Evolutionary conservation across 2,888 invertebrate genomes (phyloP), one percentile per base, ranked within the genome.

Genomic region (Aporophyla nigra): DNA sequence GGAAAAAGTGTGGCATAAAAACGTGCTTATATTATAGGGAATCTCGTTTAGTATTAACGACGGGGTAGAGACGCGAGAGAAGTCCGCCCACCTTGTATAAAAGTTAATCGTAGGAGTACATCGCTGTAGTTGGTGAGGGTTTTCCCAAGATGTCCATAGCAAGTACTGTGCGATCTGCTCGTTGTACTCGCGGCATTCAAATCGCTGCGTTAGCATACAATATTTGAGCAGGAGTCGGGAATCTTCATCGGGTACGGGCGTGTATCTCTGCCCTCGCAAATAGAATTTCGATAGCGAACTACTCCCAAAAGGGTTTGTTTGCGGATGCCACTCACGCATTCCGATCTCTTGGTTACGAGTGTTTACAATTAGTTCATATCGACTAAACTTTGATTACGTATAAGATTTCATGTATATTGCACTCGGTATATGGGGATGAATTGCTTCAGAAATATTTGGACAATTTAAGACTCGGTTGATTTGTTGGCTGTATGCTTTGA

Each of bases 151-250:
- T 88, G 88, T 89, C 88, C 84, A 87, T 91, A 88, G 82, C 83
- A 88, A 80, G 86, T 85, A 84, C 86, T 86, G 85, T 77, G 85
- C 68, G 76, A 88, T 90, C 88, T 88, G 87, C 80, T 87, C 85
- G 80, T 84, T 84, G 85, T 86, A 88, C 87, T 86, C 75, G 86
- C 86, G 84, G 92, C 90, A 93, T 93, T 92, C 89, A 92, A 93
- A 93, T 94, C 86, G 91, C 91, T 90, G 90, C 88, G 91, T 93
- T 93, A 92, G 91, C 91, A 93, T 92, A 92, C 90, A 91, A 93
- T 93, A 93, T 92, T 90, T 89, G 88, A 87, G 77, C 76, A 81
- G 76, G 82, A 87, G 86, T 88, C 84, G 83, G 87, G 84, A 90
- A 91, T 90, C 89, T 89, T 90, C 90, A 89, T 89, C 90, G 87